These are phyloP conservation scores for Anthrax anthrax DNA, from an alignment of 2,888 invertebrate genomes.

Conservation along the genomic window DNA sequence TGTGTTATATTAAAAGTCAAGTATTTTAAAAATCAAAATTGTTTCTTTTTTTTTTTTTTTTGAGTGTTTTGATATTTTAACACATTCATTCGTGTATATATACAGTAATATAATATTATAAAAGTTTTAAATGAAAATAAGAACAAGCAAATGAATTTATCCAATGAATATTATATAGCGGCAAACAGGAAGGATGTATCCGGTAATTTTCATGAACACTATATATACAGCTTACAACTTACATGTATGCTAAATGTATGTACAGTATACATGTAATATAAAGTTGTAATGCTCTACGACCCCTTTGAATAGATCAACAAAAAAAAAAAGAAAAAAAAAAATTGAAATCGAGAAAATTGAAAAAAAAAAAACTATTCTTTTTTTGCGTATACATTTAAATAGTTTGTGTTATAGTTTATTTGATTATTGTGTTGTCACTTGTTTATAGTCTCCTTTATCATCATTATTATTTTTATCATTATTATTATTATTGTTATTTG, in stretches of 20 bases:
- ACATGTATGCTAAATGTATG: too few species aligned
- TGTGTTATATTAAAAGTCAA: too few species aligned
- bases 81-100: too few species aligned
- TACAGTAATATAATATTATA: too few species aligned
- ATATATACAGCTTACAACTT: background rate
- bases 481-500: background rate
- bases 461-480: background rate
- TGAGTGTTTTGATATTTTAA: too few species aligned
- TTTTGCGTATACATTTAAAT: background rate
- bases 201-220: constrained; percentile 11
- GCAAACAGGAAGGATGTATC: constrained; percentile 14
- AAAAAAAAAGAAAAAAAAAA: too few species aligned
- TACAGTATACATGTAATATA: too few species aligned
- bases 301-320: background rate
- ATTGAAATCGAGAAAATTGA: too few species aligned
- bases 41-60: too few species aligned
- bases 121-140: too few species aligned
- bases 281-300: background rate
- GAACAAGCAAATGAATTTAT: too few species aligned
- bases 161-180: background rate
- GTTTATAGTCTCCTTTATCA: background rate
- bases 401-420: background rate
- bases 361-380: background rate
- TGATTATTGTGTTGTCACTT: background rate
- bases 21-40: too few species aligned